phyloP scores from a whole-genome alignment of 2,113 vertebrate species.

The Chelonoidis abingdonii region DNA sequence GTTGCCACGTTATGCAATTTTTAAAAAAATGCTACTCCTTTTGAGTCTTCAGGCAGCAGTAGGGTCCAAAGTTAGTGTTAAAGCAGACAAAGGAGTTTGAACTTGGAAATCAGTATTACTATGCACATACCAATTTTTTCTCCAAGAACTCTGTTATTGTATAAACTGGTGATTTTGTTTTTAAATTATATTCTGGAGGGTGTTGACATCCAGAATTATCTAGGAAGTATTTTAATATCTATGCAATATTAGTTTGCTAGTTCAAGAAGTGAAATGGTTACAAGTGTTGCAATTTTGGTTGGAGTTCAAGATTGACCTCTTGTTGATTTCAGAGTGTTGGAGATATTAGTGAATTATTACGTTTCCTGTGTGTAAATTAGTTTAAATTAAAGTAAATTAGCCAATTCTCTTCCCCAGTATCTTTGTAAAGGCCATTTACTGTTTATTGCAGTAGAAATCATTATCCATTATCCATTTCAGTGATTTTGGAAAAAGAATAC shows the following conservation, averaged over 20 bases:
- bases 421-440: slow-evolving; percentile 28
- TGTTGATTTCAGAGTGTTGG: slow-evolving; percentile 20
- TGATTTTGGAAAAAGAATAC: slow-evolving; percentile 9
- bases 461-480: slow-evolving; percentile 37
- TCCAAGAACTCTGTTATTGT: slow-evolving; percentile 16
- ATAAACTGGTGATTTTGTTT: slow-evolving; percentile 64
- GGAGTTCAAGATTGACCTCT: slow-evolving; percentile 27
- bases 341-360: slow-evolving; percentile 8
- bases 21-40: background rate
- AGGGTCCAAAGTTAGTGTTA: slow-evolving; percentile 41
- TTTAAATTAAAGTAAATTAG: slow-evolving; percentile 41
- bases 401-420: background rate
- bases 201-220: slow-evolving; percentile 17
- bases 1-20: slow-evolving; percentile 25
- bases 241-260: background rate
- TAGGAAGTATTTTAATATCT: slow-evolving; percentile 23
- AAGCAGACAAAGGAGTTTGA: slow-evolving; percentile 59
- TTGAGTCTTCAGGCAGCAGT: background rate
- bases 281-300: background rate
- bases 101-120: slow-evolving; percentile 52
- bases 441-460: slow-evolving; percentile 22
- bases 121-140: background rate
- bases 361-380: slow-evolving; percentile 34
- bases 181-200: slow-evolving; percentile 50
- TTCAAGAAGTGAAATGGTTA: background rate